Percentiles rank a stretch among this genome's conserved stretches.
phyloP scores from a whole-genome alignment of 2,888 invertebrate genomes.

The Hemithea aestivaria region DNA sequence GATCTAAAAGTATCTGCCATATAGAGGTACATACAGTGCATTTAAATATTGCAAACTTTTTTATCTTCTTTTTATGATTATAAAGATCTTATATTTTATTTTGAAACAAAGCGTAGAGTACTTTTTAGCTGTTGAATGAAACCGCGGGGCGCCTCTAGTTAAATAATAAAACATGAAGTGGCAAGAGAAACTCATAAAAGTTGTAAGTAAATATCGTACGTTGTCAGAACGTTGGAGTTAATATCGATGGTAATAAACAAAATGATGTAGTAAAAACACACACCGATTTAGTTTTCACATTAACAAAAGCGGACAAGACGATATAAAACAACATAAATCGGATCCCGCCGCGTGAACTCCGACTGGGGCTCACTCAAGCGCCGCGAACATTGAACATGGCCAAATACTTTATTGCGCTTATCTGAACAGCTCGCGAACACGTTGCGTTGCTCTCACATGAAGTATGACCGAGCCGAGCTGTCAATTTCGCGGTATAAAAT shows the following conservation, averaged over 20 bases:
- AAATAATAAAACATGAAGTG: too few species aligned
- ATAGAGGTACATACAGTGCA: too few species aligned
- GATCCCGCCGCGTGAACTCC: constrained; percentile 59
- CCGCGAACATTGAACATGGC: constrained; percentile 48
- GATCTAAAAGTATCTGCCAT: too few species aligned
- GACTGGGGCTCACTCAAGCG: constrained; percentile 46
- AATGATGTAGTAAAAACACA: constrained; percentile 35
- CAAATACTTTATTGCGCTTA: constrained; percentile 63
- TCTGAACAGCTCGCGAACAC: constrained; percentile 55
- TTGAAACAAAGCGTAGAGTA: too few species aligned
- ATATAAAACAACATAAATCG: constrained; percentile 69
- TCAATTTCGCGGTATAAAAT: constrained; percentile 74
- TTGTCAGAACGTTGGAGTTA: constrained; percentile 11
- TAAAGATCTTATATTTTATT: too few species aligned
- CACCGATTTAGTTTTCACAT: constrained; percentile 70
- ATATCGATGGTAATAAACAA: constrained; percentile 30
- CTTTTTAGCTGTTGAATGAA: too few species aligned
- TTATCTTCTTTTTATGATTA: too few species aligned
- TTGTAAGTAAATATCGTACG: constrained; percentile 8
- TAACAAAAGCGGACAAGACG: constrained; percentile 71
- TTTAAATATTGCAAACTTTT: too few species aligned
- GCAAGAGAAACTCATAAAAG: constrained; percentile 6
- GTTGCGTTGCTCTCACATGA: constrained; percentile 45
- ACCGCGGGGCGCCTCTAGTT: too few species aligned
- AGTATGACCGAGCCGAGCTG: constrained; percentile 60